Conservation (phyloP, 2,888 invertebrate genomes). For the Rhyacophila evoluta region DNA sequence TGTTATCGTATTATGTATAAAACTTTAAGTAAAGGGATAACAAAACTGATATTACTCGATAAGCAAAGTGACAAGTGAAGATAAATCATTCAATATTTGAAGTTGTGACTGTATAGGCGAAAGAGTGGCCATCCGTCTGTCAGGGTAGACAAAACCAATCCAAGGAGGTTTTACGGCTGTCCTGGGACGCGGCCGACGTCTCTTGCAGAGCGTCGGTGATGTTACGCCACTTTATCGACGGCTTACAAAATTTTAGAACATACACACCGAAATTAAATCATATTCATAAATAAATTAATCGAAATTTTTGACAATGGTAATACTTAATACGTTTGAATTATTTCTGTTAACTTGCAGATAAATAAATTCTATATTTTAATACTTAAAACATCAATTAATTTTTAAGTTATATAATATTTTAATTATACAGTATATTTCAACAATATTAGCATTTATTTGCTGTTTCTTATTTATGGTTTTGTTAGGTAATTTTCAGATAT, state of each 20-base stretch:
- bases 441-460: too few species aligned
- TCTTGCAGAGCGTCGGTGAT: background rate
- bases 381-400: too few species aligned
- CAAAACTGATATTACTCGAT: background rate
- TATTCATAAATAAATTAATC: too few species aligned
- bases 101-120: background rate
- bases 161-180: conserved; percentile 27
- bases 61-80: background rate
- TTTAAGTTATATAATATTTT: too few species aligned
- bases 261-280: too few species aligned
- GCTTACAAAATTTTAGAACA: background rate
- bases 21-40: background rate
- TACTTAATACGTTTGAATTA: too few species aligned
- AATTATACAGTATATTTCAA: too few species aligned
- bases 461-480: too few species aligned
- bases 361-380: too few species aligned
- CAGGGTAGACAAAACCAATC: conserved; percentile 27
- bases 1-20: background rate
- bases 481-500: too few species aligned
- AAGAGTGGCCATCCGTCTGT: conserved; percentile 19
- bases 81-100: conserved; percentile 15
- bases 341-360: too few species aligned
- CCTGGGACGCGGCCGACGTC: conserved; percentile 25
- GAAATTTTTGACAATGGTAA: too few species aligned
- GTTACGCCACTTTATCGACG: background rate